Base-by-base conservation (phyloP, 2,888 invertebrate genomes). In the Sinopyrophorus schimmeli region DNA sequence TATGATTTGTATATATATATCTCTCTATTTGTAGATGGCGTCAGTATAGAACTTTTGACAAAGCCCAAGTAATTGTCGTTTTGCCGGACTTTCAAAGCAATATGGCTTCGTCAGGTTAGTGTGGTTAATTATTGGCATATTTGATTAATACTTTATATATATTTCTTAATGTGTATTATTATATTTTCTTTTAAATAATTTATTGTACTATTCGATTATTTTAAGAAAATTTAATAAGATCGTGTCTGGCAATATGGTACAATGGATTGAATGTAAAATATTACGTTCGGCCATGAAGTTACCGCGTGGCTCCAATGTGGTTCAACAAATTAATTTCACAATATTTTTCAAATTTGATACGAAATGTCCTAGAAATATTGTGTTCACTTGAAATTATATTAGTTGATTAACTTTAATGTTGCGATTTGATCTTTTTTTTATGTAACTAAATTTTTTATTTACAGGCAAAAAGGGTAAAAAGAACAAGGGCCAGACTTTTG, bases 391-490 rank as follows among this genome's bases (percentile, higher is more conserved):
- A 9, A 27, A 27, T 7, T 1, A 27, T 12, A 27, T 27, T 5
- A 2, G 2, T 12, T 5, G 12, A 3, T 9, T 24, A 10, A 4
- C 2, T n/a, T 21, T 4, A 2, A 5, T 21, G 21, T 9, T 2
- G 2, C 2, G 9, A 5, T 24, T 24, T 2, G 11, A 2, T 24
- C 11, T 21, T 21, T 2, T 2, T 18, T 18, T 18, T 18, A 6
- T 3, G 27, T 30, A 12, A 3, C n/a, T 21, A 3, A 20, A 20
- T 4, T 6, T 21, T 2, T 2, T 3, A 14, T 21, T 23, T 12
- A 6, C 11, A 89, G 88, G 82, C 76, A 92, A 87, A 81, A 92
- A 87, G 80, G 83, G 80, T 73, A 91, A 87, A 79, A 93, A 89
- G 79, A 80, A 80, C 74, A 92, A 90, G 80, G 89, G 89, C 72